Conservation (phyloP, 1,140 invertebrate species). For the Drosophila sp. region DNA sequence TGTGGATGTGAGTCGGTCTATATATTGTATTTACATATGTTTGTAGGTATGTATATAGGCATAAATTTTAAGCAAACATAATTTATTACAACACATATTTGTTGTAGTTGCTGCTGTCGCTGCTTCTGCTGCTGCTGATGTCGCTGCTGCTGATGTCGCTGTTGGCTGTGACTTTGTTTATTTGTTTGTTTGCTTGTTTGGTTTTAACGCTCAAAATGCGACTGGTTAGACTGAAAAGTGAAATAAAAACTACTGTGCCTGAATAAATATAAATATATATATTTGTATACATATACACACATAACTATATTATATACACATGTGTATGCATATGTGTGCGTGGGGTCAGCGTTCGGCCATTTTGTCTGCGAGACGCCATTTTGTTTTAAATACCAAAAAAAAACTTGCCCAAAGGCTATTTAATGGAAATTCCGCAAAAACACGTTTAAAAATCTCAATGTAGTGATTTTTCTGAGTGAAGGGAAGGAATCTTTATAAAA, state of each 20-base stretch:
- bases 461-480: no score
- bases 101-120: slow-evolving; percentile 45
- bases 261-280: slow-evolving; percentile 18
- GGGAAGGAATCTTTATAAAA: no score
- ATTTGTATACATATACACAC: slow-evolving; percentile 15
- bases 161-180: slow-evolving; percentile 63
- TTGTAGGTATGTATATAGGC: slow-evolving; percentile 36
- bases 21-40: slow-evolving; percentile 15
- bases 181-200: slow-evolving; percentile 68
- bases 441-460: background rate
- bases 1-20: slow-evolving; percentile 12
- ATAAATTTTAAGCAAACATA: slow-evolving; percentile 57
- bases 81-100: slow-evolving; percentile 72
- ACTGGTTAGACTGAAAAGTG: slow-evolving; percentile 40
- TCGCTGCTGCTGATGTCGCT: slow-evolving; percentile 31
- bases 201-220: slow-evolving; percentile 72
- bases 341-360: slow-evolving; percentile 64
- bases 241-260: slow-evolving; percentile 34
- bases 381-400: slow-evolving; percentile 40
- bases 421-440: background rate
- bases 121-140: slow-evolving; percentile 17
- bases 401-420: background rate
- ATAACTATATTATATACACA: slow-evolving; percentile 3
- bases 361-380: slow-evolving; percentile 54
- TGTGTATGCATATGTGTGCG: slow-evolving; percentile 9